These are phyloP conservation scores for Probosciger aterrimus DNA, from an alignment of 2,113 vertebrate genomes.

Conservation along the genomic window DNA sequence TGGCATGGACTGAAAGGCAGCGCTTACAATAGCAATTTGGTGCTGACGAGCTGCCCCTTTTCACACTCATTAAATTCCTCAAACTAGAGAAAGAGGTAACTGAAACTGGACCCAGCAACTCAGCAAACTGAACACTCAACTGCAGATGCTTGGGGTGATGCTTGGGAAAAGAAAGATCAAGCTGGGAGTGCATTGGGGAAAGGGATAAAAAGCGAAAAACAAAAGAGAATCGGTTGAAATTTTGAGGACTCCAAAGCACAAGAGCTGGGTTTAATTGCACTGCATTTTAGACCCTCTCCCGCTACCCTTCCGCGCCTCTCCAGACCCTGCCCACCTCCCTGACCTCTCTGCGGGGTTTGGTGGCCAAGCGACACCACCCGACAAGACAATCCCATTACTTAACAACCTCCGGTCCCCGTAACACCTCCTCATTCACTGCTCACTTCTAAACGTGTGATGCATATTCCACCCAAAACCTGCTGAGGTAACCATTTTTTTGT, in stretches of 20 bases:
- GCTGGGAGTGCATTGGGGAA: not conserved
- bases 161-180: not conserved
- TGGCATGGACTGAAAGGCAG: not conserved
- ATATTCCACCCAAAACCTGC: constrained; percentile 14
- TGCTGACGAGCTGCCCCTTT: not conserved
- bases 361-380: not conserved
- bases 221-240: not conserved
- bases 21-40: not conserved
- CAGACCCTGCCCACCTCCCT: not conserved
- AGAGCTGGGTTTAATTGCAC: constrained; percentile 33
- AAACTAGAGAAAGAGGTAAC: not conserved
- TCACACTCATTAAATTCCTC: not conserved
- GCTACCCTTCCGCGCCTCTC: not conserved
- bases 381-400: not conserved
- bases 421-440: constrained; percentile 4
- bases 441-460: not conserved
- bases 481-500: constrained; percentile 20
- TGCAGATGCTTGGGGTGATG: not conserved
- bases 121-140: not conserved
- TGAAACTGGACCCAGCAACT: not conserved
- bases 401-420: not conserved
- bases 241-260: constrained; percentile 27
- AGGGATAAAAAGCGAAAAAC: not conserved
- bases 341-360: not conserved
- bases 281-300: not conserved